These are phyloP conservation scores for Cherax quadricarinatus DNA, from an alignment of 1,140 invertebrate genomes.

Conservation along the genomic window DNA sequence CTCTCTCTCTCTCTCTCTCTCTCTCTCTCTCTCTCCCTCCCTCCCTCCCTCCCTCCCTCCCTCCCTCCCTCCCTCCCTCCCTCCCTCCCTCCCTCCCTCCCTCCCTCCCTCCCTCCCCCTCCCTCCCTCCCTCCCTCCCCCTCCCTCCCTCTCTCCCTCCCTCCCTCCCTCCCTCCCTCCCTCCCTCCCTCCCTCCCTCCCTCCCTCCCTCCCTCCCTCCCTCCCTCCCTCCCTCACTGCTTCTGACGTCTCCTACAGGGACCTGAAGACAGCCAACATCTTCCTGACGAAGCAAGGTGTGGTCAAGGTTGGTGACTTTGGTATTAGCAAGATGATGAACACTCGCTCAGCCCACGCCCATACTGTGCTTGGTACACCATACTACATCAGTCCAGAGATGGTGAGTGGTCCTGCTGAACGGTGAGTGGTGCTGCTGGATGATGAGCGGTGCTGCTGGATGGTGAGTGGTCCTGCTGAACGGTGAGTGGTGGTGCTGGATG, in stretches of 20 bases:
- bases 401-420: neutral
- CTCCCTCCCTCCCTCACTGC: neutral
- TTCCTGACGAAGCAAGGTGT: conserved; percentile 84
- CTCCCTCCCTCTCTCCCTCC: too few relatives aligned
- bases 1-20: too few relatives aligned
- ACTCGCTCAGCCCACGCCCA: conserved; percentile 83
- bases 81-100: too few relatives aligned
- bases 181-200: too few relatives aligned
- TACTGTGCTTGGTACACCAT: conserved; percentile 88
- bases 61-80: too few relatives aligned
- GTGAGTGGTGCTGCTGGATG: too few relatives aligned
- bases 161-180: too few relatives aligned
- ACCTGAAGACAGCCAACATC: conserved; percentile 88
- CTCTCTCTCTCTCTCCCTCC: too few relatives aligned
- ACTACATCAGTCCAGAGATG: conserved; percentile 91
- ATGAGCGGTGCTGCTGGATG: too few relatives aligned
- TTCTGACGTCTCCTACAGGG: conserved; percentile 77
- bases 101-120: too few relatives aligned
- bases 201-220: neutral
- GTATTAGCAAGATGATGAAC: conserved; percentile 87
- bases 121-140: too few relatives aligned
- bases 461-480: neutral
- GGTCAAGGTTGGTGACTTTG: conserved; percentile 87
- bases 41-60: too few relatives aligned
- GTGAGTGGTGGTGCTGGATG: neutral